Conservation (phyloP, 2,888 invertebrate genomes). For the Hypomecis punctinalis region DNA sequence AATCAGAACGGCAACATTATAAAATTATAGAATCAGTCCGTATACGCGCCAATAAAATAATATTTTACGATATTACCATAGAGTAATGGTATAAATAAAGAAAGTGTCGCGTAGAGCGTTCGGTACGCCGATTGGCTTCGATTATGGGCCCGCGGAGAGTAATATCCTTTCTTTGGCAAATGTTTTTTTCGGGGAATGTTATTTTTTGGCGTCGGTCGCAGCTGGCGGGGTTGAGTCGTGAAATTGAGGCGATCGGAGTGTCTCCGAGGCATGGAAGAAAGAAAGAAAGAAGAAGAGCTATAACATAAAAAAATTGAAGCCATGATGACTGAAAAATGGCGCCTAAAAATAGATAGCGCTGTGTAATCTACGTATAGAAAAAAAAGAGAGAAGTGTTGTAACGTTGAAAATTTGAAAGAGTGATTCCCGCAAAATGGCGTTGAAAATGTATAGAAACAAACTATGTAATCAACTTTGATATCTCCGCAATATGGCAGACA, state of each 20-base stretch:
- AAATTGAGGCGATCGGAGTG: conserved; percentile 71
- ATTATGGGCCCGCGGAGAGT: conserved; percentile 83
- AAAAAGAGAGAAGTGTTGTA: no score
- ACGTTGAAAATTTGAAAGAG: no score
- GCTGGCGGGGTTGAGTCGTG: conserved; percentile 74
- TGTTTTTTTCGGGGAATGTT: conserved; percentile 76
- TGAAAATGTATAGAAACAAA: no score
- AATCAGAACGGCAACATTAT: conserved; percentile 52
- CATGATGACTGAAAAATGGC: no score
- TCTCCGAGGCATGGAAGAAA: conserved; percentile 45
- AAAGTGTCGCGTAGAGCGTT: conserved; percentile 72
- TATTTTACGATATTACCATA: conserved; percentile 73
- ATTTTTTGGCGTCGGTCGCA: conserved; percentile 82
- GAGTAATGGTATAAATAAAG: conserved; percentile 76
- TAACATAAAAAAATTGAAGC: no score
- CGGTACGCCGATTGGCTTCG: conserved; percentile 82
- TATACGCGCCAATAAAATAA: conserved; percentile 67
- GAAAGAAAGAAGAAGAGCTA: background rate
- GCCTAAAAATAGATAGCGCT: no score
- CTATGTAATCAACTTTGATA: no score
- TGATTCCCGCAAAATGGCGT: no score
- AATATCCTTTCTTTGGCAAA: conserved; percentile 82
- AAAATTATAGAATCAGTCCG: conserved; percentile 65
- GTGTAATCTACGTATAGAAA: no score
- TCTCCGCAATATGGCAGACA: no score